Conservation (phyloP, 1,140 invertebrate species). For the Diorhabda sublineata region DNA sequence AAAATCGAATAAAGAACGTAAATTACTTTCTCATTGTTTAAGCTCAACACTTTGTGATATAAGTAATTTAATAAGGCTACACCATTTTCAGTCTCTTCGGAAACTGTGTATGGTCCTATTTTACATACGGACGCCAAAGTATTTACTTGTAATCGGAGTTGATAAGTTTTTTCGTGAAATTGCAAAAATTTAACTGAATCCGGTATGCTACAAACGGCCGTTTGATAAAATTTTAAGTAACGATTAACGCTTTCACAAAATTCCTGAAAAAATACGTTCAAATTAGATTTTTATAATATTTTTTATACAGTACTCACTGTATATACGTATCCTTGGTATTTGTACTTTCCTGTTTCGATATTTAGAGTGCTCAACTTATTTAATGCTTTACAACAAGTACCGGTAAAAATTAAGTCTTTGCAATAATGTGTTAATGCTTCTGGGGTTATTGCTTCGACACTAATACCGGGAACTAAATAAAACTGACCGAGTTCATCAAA, state of each 20-base stretch:
- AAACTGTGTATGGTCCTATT: constrained; percentile 33
- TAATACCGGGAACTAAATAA: constrained; percentile 32
- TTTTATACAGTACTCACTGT: constrained; percentile 27
- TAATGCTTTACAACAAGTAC: constrained; percentile 40
- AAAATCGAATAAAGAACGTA: constrained; percentile 41
- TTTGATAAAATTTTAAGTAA: constrained; percentile 40
- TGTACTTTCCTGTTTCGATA: constrained; percentile 30
- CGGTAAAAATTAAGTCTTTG: constrained; percentile 35
- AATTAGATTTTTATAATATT: neutral
- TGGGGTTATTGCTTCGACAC: constrained; percentile 36
- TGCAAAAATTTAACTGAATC: constrained; percentile 34
- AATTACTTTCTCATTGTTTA: constrained; percentile 36
- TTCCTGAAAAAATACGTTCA: constrained; percentile 34
- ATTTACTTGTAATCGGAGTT: constrained; percentile 35
- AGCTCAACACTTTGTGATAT: constrained; percentile 37
- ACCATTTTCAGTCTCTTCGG: constrained; percentile 35
- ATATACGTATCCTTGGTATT: constrained; percentile 40
- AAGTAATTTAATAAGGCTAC: constrained; percentile 43
- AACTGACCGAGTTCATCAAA: constrained; percentile 31
- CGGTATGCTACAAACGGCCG: constrained; percentile 35
- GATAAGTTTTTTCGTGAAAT: constrained; percentile 34
- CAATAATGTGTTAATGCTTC: constrained; percentile 34
- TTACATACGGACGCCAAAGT: constrained; percentile 41
- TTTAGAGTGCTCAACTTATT: constrained; percentile 33
- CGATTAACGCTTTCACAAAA: constrained; percentile 41